A percentile compares a stretch with the other conserved stretches of the same genome.
Evolutionary conservation across 2,797 vertebrate species (phyloP).

Genomic region (Halcyon smyrnensis): DNA sequence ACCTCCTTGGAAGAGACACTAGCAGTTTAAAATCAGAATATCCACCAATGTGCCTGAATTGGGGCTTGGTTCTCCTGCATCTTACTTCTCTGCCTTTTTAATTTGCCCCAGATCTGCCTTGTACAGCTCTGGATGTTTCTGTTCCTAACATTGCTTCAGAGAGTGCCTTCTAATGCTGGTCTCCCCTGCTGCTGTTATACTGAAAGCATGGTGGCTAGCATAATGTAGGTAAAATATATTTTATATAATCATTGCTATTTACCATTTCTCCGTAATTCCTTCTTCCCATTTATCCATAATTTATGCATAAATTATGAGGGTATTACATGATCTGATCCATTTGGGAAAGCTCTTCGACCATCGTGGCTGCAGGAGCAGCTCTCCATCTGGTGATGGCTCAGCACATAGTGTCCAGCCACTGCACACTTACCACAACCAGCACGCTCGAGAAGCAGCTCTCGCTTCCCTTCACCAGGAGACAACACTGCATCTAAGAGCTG

Average conservation of each 20-base stretch:
- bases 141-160: neutral
- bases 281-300: neutral
- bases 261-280: neutral
- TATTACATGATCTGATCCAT: rapidly evolving
- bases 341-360: neutral
- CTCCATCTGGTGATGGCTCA: neutral
- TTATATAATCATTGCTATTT: neutral
- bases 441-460: neutral
- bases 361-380: neutral
- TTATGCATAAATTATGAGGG: too few species aligned
- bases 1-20: neutral
- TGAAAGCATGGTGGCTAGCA: neutral
- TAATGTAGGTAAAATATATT: neutral
- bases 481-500: neutral
- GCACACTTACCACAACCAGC: rapidly evolving
- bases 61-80: neutral
- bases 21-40: neutral
- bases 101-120: neutral
- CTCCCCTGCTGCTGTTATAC: neutral
- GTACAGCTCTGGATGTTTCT: neutral
- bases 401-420: rapidly evolving
- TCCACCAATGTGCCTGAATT: neutral
- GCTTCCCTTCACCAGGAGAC: neutral
- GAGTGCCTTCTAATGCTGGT: neutral
- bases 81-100: neutral